phyloP scores from a whole-genome alignment of 2,113 vertebrate genomes.

The human region GRCh38 chr5:170450501-170451000 shows the following conservation, averaged over 20 bases:
- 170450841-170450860: rapidly evolving
- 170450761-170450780: background rate
- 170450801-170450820: background rate
- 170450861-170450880: background rate
- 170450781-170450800: background rate
- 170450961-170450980: background rate
- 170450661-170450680: background rate
- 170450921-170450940: background rate
- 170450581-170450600: too few species aligned
- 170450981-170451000: background rate
- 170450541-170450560: background rate
- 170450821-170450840: rapidly evolving
- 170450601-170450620: background rate
- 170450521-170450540: background rate
- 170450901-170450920: rapidly evolving
- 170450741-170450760: background rate
- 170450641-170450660: background rate
- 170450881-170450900: background rate
- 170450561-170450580: background rate
- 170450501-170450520: background rate
- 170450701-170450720: background rate
- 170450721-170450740: background rate
- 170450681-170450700: rapidly evolving
- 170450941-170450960: background rate
- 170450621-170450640: background rate